Percentiles rank a stretch among this genome's conserved stretches.
Conservation (phyloP, 37 sponge, comb jelly and placozoan species). For the Oscarella lobularis region DNA sequence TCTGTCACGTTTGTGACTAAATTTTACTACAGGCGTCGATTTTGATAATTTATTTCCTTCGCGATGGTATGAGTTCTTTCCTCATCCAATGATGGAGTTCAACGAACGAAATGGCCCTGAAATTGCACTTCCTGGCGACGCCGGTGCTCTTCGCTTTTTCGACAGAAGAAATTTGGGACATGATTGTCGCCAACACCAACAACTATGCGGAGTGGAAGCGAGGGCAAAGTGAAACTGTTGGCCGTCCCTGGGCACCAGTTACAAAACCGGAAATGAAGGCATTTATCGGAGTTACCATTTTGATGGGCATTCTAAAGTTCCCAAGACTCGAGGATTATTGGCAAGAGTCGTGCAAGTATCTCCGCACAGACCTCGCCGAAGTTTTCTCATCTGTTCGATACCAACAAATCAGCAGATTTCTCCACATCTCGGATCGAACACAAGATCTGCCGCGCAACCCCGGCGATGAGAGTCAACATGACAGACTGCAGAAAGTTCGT, state of each 20-base stretch:
- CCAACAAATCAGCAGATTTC: background rate
- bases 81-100: too few species aligned
- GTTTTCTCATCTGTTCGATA: background rate
- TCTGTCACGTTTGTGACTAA: too few species aligned
- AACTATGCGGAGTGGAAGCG: too few species aligned
- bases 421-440: background rate
- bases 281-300: background rate
- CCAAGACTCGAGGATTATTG: background rate
- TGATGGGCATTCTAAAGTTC: background rate
- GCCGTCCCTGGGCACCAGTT: background rate
- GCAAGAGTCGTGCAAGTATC: background rate
- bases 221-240: too few species aligned
- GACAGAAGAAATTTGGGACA: too few species aligned
- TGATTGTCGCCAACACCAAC: too few species aligned
- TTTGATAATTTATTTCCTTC: too few species aligned
- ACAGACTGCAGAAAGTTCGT: constrained; percentile 17
- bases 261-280: background rate
- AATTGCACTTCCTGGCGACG: too few species aligned
- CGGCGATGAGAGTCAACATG: constrained; percentile 11
- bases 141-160: too few species aligned
- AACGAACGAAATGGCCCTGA: too few species aligned
- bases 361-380: background rate
- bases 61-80: too few species aligned
- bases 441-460: background rate
- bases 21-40: too few species aligned